A percentile compares a stretch with the other conserved stretches of the same genome.
phyloP scores from a whole-genome alignment of 2,113 vertebrate genomes.

The Odontophorus gujanensis region DNA sequence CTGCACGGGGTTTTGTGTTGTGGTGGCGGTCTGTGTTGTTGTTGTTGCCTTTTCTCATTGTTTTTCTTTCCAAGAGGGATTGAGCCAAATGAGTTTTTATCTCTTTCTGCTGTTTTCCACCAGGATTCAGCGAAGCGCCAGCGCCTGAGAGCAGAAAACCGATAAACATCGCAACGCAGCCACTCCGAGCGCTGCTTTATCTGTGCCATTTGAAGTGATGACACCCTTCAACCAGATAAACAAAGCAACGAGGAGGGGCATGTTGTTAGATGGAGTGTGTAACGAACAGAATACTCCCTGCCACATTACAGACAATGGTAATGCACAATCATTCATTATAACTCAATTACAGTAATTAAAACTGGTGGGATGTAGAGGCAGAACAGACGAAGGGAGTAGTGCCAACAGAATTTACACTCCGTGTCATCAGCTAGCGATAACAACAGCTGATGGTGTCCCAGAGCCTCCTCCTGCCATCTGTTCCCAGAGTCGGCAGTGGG shows the following conservation, averaged over 20 bases:
- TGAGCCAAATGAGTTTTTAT: not conserved
- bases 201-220: not conserved
- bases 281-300: slow-evolving; percentile 24
- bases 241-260: slow-evolving; percentile 19
- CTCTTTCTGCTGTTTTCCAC: not conserved
- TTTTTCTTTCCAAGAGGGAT: not conserved
- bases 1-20: not conserved
- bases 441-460: slow-evolving; percentile 70
- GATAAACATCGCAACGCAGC: not conserved
- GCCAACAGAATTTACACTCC: slow-evolving; percentile 77
- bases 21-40: not conserved
- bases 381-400: slow-evolving; percentile 66
- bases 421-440: slow-evolving; percentile 76
- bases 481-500: not conserved
- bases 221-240: slow-evolving; percentile 28
- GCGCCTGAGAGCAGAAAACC: not conserved
- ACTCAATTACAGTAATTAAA: slow-evolving; percentile 85
- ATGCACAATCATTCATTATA: slow-evolving; percentile 78
- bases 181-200: not conserved
- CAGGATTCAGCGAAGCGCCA: not conserved
- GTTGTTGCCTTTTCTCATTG: not conserved
- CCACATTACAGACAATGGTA: slow-evolving; percentile 64
- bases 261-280: slow-evolving; percentile 3
- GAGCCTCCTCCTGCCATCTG: slow-evolving; percentile 78
- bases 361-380: slow-evolving; percentile 77